phyloP scores from a whole-genome alignment of 2,888 invertebrate genomes.

The Melipona beecheii region DNA sequence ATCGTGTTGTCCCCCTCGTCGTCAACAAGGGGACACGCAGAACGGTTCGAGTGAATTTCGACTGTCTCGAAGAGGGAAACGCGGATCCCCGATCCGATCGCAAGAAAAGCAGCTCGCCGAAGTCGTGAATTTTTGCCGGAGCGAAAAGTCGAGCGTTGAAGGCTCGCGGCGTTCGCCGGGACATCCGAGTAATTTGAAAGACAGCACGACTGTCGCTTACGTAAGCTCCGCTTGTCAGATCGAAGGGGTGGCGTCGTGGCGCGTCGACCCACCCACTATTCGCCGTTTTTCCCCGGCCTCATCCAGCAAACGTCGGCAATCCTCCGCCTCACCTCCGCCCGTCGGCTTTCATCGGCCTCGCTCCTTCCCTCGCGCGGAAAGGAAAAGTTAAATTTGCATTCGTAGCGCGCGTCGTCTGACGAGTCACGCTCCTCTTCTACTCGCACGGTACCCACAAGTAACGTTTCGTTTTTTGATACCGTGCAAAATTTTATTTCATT shows the following conservation, averaged over 20 bases:
- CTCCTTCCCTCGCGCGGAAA: slow-evolving; percentile 49
- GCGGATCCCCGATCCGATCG: slow-evolving; percentile 5
- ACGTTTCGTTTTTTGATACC: no score
- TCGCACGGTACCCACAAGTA: no score
- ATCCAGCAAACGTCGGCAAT: slow-evolving; percentile 2
- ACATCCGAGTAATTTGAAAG: slow-evolving; percentile 69
- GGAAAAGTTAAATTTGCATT: slow-evolving; percentile 74
- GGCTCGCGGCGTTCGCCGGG: slow-evolving; percentile 38
- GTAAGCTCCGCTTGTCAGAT: slow-evolving; percentile 63
- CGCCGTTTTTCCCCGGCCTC: slow-evolving; percentile 17
- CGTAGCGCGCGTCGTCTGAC: slow-evolving; percentile 42
- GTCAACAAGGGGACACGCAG: neutral
- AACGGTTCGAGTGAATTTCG: neutral
- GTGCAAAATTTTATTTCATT: no score
- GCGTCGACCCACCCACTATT: neutral
- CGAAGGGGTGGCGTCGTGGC: slow-evolving; percentile 53
- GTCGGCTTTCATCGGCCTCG: slow-evolving; percentile 64
- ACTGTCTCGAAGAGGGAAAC: neutral
- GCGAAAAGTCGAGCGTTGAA: slow-evolving; percentile 45
- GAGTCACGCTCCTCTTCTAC: slow-evolving; percentile 19
- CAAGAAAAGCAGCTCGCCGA: slow-evolving; percentile 46
- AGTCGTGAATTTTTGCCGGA: slow-evolving; percentile 58
- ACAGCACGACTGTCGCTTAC: slow-evolving; percentile 65
- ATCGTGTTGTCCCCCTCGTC: neutral
- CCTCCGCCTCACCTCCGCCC: neutral